Conservation (phyloP, 1,140 invertebrate species). For the Magallana angulata region DNA sequence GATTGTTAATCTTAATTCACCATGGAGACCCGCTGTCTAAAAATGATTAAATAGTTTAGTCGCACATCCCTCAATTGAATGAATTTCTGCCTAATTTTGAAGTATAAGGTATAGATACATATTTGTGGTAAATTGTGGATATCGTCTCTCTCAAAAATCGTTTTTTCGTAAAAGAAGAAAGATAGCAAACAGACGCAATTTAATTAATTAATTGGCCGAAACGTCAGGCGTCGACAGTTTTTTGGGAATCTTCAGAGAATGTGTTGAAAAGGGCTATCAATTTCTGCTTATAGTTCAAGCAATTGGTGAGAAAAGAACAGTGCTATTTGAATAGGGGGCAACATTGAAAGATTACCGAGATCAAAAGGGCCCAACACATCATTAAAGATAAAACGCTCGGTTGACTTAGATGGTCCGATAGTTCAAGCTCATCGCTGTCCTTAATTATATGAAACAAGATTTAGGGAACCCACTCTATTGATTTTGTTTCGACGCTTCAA, state of each 20-base stretch:
- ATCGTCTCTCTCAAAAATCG: neutral
- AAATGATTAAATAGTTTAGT: too few relatives aligned
- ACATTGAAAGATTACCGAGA: constrained; percentile 11
- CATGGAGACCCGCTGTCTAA: too few relatives aligned
- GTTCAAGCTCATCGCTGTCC: constrained; percentile 30
- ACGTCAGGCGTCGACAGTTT: too few relatives aligned
- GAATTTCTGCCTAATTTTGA: neutral
- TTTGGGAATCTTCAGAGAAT: neutral
- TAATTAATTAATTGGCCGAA: neutral
- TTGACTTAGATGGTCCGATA: constrained; percentile 4
- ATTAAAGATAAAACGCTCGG: constrained; percentile 16
- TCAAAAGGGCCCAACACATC: constrained; percentile 28
- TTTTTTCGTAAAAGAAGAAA: neutral
- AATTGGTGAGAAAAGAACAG: neutral
- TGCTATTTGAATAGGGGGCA: neutral
- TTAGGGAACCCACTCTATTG: neutral
- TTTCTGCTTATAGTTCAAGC: neutral
- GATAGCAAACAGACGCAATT: neutral
- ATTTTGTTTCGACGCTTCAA: constrained; percentile 1
- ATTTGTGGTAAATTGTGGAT: neutral
- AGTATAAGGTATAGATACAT: neutral
- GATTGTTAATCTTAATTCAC: too few relatives aligned
- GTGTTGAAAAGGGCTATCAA: constrained; percentile 15
- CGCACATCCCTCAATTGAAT: too few relatives aligned
- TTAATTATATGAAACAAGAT: constrained; percentile 31